Evolutionary conservation across 2,888 invertebrate genomes (phyloP).

Genomic region (Leptopilina syphax): DNA sequence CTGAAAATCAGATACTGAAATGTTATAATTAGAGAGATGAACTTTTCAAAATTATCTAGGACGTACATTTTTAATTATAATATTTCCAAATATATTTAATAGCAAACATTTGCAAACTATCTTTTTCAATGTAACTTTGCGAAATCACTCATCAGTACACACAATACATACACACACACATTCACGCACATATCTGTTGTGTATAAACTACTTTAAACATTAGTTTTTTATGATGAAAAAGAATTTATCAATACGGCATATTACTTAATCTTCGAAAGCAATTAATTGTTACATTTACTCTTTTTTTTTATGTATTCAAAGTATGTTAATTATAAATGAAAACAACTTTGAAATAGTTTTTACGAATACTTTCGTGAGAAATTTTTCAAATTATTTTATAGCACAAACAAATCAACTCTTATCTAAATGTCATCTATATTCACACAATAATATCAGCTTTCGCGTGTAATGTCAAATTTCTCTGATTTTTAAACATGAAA

Average conservation of each 20-base stretch:
- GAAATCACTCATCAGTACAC: conserved; percentile 3
- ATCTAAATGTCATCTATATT: neutral
- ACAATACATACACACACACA: neutral
- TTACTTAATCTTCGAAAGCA: neutral
- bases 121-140: neutral
- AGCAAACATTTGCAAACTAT: neutral
- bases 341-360: conserved; percentile 5
- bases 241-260: conserved; percentile 2
- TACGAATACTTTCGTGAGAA: neutral
- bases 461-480: conserved; percentile 7
- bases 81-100: conserved; percentile 10
- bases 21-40: conserved; percentile 16
- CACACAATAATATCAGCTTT: conserved; percentile 27
- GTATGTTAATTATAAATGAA: conserved; percentile 12
- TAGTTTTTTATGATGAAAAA: conserved; percentile 4
- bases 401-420: neutral
- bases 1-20: conserved; percentile 16
- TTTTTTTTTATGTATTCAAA: neutral
- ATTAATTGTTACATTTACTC: neutral
- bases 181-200: neutral
- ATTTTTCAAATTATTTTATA: neutral
- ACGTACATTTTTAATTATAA: neutral
- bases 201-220: conserved; percentile 9
- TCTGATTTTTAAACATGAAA: conserved; percentile 53
- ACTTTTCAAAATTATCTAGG: conserved; percentile 9